Evolutionary conservation across 2,888 invertebrate species (phyloP).

Genomic region (Sturmia bella): DNA sequence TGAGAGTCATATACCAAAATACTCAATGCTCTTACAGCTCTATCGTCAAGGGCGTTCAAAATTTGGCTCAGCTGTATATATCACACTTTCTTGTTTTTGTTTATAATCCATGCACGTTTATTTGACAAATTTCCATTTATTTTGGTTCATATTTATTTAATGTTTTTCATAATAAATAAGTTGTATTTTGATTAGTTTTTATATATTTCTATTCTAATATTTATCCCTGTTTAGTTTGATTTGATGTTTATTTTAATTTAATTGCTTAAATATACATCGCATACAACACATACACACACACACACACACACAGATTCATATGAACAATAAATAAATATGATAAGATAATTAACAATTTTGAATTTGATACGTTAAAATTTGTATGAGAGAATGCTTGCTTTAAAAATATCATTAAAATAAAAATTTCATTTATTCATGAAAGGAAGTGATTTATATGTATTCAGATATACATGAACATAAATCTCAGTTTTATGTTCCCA

Average conservation of each 20-base stretch:
- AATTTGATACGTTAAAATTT: conserved; percentile 31
- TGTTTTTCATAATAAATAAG: conserved; percentile 70
- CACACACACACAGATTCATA: background rate
- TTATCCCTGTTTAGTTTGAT: conserved; percentile 50
- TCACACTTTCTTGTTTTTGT: too few relatives aligned
- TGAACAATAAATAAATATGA: background rate
- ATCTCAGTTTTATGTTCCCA: too few relatives aligned
- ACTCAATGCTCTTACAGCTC: too few relatives aligned
- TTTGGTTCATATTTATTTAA: conserved; percentile 59
- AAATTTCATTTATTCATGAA: conserved; percentile 8
- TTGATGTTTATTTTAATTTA: conserved; percentile 74
- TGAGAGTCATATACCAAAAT: too few relatives aligned
- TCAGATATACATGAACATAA: too few relatives aligned
- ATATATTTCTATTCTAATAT: conserved; percentile 43
- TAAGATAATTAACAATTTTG: background rate
- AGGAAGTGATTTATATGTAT: conserved; percentile 25
- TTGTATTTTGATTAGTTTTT: conserved; percentile 71
- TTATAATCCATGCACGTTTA: conserved; percentile 28
- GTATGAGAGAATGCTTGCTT: conserved; percentile 30
- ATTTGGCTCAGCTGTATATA: too few relatives aligned
- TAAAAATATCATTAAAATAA: conserved; percentile 23
- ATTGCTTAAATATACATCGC: conserved; percentile 67
- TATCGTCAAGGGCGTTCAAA: too few relatives aligned
- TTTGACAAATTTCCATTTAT: conserved; percentile 38
- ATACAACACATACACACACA: too few relatives aligned